Evolutionary conservation across 2,888 invertebrate genomes (phyloP), one percentile per base, ranked within the genome.

Genomic region (Rhagophthalmus giganteus): DNA sequence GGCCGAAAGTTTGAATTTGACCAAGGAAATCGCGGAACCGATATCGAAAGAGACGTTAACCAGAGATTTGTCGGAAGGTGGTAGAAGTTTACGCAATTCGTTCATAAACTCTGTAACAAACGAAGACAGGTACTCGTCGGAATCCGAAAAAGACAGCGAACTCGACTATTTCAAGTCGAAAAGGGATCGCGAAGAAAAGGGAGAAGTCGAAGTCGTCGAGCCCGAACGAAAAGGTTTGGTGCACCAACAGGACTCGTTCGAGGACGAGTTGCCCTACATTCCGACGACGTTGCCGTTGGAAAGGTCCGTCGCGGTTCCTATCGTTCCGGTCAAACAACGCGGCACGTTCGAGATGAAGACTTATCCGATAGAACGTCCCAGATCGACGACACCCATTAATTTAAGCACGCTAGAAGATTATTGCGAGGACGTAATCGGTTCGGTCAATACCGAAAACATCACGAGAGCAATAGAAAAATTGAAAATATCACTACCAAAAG

Each of bases 251-350:
- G 90, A 91, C 69, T 91, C 91, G 26, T 88, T 90, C 68, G 91
- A 91, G 66, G 83, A 83, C 44, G 90, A 90, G 74, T 78, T 93
- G 67, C 93, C 93, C 1, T 92, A 90, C 71, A 84, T 93, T 66
- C 92, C 93, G 46, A 92, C 93, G n/a, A 93, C 92, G 42, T 76
- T 93, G 67, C 93, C 93, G 11, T 81, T 85, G 70, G 93, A 93
- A 76, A 83, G 92, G 56, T 86, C 91, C 9, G 82, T 87, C 54
- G 90, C 87, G 14, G 77, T 91, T 58, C 87, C 90, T 10, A 85
- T 93, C 66, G 82, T 92, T 57, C 91, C 93, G 13, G 83, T 91
- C 62, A 85, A 85, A 66, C 85, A 88, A 68, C 79, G 88, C 35
- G 76, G 76, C 35, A 76, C 77, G 11, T 77, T 78, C 69, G 82